Conservation (phyloP, 2,888 invertebrate genomes). For the Coenonympha glycerion region DNA sequence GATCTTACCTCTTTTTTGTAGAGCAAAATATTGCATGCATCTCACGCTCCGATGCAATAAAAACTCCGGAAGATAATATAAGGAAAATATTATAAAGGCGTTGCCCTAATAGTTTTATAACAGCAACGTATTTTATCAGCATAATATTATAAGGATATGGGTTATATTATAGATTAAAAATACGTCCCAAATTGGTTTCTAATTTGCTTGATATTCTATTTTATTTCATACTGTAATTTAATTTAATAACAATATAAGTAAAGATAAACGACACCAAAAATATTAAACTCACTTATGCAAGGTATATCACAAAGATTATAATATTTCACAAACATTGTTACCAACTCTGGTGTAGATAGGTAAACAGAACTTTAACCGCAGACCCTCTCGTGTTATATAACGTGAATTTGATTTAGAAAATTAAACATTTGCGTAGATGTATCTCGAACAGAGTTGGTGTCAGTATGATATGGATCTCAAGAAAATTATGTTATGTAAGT, state of each 20-base stretch:
- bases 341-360: neutral
- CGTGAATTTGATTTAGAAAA: neutral
- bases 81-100: conserved; percentile 16
- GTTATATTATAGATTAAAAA: conserved; percentile 13
- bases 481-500: conserved; percentile 6
- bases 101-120: conserved; percentile 8
- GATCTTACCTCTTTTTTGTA: conserved; percentile 27
- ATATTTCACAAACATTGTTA: conserved; percentile 34
- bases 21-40: conserved; percentile 7
- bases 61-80: neutral
- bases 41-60: conserved; percentile 1
- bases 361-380: neutral
- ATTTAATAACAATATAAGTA: conserved; percentile 19
- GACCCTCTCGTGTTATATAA: neutral
- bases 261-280: conserved; percentile 26
- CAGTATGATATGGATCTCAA: conserved; percentile 8
- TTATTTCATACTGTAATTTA: conserved; percentile 26
- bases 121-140: neutral
- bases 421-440: neutral
- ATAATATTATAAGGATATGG: conserved; percentile 7
- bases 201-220: conserved; percentile 28
- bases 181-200: conserved; percentile 5
- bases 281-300: conserved; percentile 24
- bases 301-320: conserved; percentile 51
- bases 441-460: neutral